Conservation (phyloP, 2,113 vertebrate genomes). For the Aviceda subcristata region DNA sequence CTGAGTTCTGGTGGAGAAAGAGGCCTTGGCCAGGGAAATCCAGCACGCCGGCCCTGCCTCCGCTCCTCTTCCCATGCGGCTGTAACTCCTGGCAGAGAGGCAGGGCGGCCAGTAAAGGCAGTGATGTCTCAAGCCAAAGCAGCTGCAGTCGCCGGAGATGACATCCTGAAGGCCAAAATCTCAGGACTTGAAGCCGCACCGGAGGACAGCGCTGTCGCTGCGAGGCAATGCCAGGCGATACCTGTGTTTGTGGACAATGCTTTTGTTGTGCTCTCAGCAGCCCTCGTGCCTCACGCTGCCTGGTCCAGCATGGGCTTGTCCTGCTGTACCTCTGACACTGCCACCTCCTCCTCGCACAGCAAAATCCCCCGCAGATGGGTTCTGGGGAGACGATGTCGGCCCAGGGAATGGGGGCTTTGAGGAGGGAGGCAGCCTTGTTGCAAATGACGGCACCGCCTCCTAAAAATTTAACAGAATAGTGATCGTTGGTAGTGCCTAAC, state of each 20-base stretch:
- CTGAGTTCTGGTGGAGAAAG: not conserved
- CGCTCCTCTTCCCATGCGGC: not conserved
- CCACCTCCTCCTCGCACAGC: not conserved
- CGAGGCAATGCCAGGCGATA: not conserved
- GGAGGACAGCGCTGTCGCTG: not conserved
- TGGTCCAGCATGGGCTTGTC: not conserved
- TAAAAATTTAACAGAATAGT: not conserved
- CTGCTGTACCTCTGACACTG: not conserved
- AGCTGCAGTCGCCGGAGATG: not conserved
- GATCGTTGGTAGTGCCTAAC: not conserved
- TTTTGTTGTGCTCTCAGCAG: not conserved
- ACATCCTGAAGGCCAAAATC: not conserved
- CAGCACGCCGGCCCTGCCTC: not conserved
- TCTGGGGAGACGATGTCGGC: not conserved
- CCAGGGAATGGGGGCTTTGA: not conserved
- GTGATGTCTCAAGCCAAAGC: not conserved
- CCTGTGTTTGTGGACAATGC: not conserved
- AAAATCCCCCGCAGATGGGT: not conserved
- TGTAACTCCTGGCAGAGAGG: not conserved
- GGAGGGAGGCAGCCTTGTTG: not conserved
- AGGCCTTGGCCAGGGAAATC: not conserved
- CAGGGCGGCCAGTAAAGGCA: not conserved
- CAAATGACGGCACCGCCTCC: not conserved
- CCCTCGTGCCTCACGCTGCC: rapidly evolving
- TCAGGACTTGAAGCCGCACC: not conserved